Base-by-base conservation (phyloP, 2,113 vertebrate genomes). In the Anguilla japonica region DNA sequence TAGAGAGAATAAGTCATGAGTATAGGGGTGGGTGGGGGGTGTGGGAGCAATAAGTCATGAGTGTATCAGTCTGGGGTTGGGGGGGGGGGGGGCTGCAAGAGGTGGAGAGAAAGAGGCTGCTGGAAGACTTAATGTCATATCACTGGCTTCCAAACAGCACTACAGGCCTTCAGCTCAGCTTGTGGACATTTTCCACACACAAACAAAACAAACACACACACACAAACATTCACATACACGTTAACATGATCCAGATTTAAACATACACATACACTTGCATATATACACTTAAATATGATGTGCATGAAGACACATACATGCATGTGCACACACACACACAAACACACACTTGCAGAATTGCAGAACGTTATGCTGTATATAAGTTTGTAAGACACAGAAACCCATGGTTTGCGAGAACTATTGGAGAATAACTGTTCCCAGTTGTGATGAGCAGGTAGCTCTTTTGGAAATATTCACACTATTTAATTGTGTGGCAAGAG, bases 1-100 rank as follows among this genome's bases (percentile, higher is more conserved):
- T 91, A 90, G 83, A 89, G 67, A 90, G 91, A 93, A 93, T 91
- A 91, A 92, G 84, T 89, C 84, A 93, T 92, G 91, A 92, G 90
- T 57, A 29, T 75, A n/a, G 26, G n/a, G 71, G 71, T n/a, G 71
- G 63, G 20, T 46, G 43, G 63, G 6, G 63, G 91, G 81, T 79
- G 90, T 92, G 89, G 85, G 87, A 84, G 88, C 83, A 78, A 83
- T 67, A 67, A 67, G 60, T 67, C 60, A 67, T 26, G 60, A 67
- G 60, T 67, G 60, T 26, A 26, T 67, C 16, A n/a, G n/a, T 41
- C 5, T 46, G 43, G 43, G 4, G 43, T 46, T 4, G 4, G 43
- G 4, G 43, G 8, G 43, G 43, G 50, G 50, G 5, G 50, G 84
- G 29, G 22, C 3, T 15, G 50, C 9, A 79, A 14, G 29, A 80